Conservation (phyloP, 2,113 vertebrate genomes). For the Phylloscopus whistleri region DNA sequence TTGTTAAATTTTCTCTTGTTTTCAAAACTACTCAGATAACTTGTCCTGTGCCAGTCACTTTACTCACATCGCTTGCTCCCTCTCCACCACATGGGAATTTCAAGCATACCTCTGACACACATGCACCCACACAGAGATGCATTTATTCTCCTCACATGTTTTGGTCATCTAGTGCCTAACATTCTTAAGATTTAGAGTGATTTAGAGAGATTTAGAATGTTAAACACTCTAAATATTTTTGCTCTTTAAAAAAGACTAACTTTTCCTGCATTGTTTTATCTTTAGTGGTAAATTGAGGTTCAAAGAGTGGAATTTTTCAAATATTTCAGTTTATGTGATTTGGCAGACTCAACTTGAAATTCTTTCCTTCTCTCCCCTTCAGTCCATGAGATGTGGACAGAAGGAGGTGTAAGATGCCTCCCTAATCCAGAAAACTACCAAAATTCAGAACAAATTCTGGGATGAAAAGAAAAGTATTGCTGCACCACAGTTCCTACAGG, state of each 20-base stretch:
- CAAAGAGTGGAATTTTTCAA: neutral
- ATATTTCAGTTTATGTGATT: neutral
- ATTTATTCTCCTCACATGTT: neutral
- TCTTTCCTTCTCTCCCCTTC: neutral
- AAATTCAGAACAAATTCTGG: neutral
- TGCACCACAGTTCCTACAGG: neutral
- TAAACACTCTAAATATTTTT: neutral
- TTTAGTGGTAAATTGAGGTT: neutral
- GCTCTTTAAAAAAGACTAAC: neutral
- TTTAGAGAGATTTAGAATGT: neutral
- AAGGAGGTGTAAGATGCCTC: neutral
- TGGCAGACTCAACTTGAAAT: neutral
- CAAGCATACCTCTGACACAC: neutral
- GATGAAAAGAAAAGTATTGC: neutral
- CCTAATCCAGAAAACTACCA: neutral
- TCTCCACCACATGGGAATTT: neutral
- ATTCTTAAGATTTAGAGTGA: neutral
- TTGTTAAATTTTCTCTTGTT: neutral
- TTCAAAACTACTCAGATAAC: neutral
- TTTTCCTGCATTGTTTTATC: neutral
- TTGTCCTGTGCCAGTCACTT: neutral
- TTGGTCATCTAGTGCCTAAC: neutral
- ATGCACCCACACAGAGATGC: neutral
- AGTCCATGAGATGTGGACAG: neutral
- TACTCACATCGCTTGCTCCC: rapidly evolving